Percentiles rank a stretch among this genome's conserved stretches.
phyloP scores from a whole-genome alignment of 2,113 vertebrate genomes.

The Gorsachius goisagi region DNA sequence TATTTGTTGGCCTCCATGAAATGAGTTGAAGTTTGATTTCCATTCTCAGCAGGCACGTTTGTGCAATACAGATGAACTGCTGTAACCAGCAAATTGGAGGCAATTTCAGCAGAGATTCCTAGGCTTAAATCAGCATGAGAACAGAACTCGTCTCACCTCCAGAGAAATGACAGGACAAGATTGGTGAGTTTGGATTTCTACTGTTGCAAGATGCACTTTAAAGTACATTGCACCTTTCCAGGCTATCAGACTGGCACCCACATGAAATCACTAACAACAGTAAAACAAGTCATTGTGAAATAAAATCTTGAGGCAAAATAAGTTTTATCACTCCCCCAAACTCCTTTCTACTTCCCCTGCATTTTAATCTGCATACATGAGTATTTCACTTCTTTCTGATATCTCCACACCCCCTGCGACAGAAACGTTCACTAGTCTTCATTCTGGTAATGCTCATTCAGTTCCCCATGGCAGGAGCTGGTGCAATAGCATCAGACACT shows the following conservation, averaged over 20 bases:
- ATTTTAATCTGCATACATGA: not conserved
- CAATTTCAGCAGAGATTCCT: slow-evolving; percentile 24
- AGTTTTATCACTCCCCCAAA: not conserved
- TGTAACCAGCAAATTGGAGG: slow-evolving; percentile 17
- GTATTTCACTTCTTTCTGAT: not conserved
- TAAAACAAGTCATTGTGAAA: not conserved
- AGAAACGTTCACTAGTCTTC: not conserved
- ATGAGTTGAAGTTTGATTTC: slow-evolving; percentile 47
- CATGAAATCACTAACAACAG: not conserved
- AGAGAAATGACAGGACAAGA: not conserved
- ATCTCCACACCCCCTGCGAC: not conserved
- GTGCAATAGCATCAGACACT: not conserved
- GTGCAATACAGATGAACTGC: not conserved
- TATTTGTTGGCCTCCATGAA: slow-evolving; percentile 12
- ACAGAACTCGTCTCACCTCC: not conserved
- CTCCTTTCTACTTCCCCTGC: not conserved
- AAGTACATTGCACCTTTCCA: not conserved
- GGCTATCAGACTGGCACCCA: not conserved
- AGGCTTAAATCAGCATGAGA: not conserved
- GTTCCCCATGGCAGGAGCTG: not conserved
- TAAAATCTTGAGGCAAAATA: not conserved
- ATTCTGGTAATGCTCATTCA: not conserved
- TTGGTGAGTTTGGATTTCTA: not conserved
- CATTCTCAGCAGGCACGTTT: slow-evolving; percentile 15
- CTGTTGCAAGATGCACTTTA: not conserved